Evolutionary conservation across 2,888 invertebrate species (phyloP).

Genomic region (Argyresthia goedartella): DNA sequence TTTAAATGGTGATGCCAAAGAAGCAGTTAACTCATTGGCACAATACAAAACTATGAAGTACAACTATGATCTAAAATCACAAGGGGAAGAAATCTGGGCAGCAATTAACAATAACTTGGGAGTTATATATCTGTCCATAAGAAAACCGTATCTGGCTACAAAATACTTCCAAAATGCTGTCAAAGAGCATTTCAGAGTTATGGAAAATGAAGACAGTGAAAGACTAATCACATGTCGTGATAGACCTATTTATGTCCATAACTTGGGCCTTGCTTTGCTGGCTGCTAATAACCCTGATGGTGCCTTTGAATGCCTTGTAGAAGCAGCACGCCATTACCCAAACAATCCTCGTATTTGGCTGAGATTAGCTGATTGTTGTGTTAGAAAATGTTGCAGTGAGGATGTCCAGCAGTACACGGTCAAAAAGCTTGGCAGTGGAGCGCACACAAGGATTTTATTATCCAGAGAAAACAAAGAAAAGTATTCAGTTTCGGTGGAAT

Average conservation of each 20-base stretch:
- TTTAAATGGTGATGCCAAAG: constrained; percentile 52
- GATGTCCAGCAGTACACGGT: constrained; percentile 55
- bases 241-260: constrained; percentile 80
- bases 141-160: constrained; percentile 83
- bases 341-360: constrained; percentile 93
- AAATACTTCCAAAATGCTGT: constrained; percentile 85
- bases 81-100: constrained; percentile 64
- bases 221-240: constrained; percentile 52
- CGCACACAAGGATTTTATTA: constrained; percentile 51
- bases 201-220: constrained; percentile 53
- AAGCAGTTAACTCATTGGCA: constrained; percentile 45
- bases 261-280: constrained; percentile 86
- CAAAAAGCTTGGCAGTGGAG: constrained; percentile 55
- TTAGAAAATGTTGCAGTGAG: constrained; percentile 75
- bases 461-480: constrained; percentile 51
- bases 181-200: constrained; percentile 74
- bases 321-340: constrained; percentile 87
- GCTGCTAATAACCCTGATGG: constrained; percentile 84
- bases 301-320: constrained; percentile 92
- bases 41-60: constrained; percentile 46
- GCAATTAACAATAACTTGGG: constrained; percentile 85
- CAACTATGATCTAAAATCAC: constrained; percentile 47
- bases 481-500: constrained; percentile 71
- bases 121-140: constrained; percentile 83
- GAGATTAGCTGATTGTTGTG: constrained; percentile 93